These are phyloP conservation scores for Acanthurus leucopareius DNA, from an alignment of 2,797 vertebrate species.

Conservation along the genomic window DNA sequence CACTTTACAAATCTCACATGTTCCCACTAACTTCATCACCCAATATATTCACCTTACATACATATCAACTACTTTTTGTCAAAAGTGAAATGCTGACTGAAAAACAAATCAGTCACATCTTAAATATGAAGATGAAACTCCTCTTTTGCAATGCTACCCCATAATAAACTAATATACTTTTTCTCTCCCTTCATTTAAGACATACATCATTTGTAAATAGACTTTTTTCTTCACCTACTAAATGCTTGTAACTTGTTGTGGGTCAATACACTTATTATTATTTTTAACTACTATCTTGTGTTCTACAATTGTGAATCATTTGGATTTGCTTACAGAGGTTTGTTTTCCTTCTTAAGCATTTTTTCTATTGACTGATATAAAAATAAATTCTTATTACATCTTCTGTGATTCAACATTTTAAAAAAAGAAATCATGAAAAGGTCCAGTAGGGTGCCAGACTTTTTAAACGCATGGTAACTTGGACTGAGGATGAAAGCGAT, in stretches of 20 bases:
- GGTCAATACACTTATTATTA: not conserved
- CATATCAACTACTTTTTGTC: not conserved
- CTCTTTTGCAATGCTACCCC: too few relatives aligned
- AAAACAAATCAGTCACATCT: too few relatives aligned
- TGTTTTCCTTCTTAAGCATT: not conserved
- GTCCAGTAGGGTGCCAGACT: not conserved
- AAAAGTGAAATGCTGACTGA: too few relatives aligned
- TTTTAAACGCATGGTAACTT: slow-evolving; percentile 33
- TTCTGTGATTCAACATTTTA: not conserved
- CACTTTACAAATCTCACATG: not conserved
- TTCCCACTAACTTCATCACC: slow-evolving; percentile 1
- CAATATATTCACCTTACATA: not conserved
- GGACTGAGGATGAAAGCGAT: slow-evolving; percentile 27
- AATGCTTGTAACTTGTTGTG: not conserved
- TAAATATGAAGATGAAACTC: too few relatives aligned
- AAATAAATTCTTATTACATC: not conserved
- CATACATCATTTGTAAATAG: too few relatives aligned
- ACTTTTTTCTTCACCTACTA: not conserved
- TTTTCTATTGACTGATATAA: not conserved
- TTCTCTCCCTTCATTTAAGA: not conserved
- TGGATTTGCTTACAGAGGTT: slow-evolving; percentile 1
- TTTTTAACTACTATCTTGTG: not conserved
- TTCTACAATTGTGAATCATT: not conserved
- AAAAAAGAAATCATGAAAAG: slow-evolving; percentile 16
- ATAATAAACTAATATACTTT: too few relatives aligned